Conservation (phyloP, 2,797 vertebrate genomes). For the Channa striata region DNA sequence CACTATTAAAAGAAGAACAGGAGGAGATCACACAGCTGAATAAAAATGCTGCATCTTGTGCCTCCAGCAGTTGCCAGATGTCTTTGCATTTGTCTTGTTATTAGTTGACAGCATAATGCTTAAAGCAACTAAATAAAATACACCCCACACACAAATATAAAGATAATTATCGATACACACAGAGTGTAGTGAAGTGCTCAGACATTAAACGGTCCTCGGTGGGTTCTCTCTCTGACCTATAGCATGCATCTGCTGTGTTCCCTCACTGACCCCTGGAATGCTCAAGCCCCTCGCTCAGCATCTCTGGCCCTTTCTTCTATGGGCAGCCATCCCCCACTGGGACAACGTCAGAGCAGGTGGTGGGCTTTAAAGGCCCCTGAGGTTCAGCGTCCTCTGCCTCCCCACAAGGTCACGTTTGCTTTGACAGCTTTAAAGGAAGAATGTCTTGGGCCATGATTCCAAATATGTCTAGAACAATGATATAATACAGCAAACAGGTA, state of each 20-base stretch:
- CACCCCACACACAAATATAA: no score
- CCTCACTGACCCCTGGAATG: slow-evolving; percentile 57
- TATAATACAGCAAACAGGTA: no score
- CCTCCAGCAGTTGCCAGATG: slow-evolving; percentile 33
- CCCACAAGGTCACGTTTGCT: slow-evolving; percentile 54
- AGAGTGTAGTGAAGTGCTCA: no score
- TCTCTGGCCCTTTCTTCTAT: slow-evolving; percentile 58
- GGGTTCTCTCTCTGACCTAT: slow-evolving; percentile 34
- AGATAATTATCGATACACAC: no score
- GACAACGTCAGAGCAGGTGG: slow-evolving; percentile 53
- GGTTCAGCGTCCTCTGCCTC: slow-evolving; percentile 55
- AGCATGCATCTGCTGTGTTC: slow-evolving; percentile 59
- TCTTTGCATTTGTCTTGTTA: slow-evolving; percentile 30
- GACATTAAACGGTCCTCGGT: slow-evolving; percentile 9
- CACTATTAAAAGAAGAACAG: slow-evolving; percentile 29
- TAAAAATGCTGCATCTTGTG: slow-evolving; percentile 25
- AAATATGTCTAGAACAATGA: not conserved
- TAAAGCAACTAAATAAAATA: no score
- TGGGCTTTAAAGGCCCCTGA: slow-evolving; percentile 30
- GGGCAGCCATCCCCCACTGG: slow-evolving; percentile 60
- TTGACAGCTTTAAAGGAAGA: slow-evolving; percentile 48
- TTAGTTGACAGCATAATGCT: slow-evolving; percentile 32
- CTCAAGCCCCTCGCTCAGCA: slow-evolving; percentile 58
- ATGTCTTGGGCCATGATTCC: not conserved
- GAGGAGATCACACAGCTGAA: slow-evolving; percentile 21